Evolutionary conservation across 2,797 vertebrate species (phyloP).

Genomic region (Natrix natrix): DNA sequence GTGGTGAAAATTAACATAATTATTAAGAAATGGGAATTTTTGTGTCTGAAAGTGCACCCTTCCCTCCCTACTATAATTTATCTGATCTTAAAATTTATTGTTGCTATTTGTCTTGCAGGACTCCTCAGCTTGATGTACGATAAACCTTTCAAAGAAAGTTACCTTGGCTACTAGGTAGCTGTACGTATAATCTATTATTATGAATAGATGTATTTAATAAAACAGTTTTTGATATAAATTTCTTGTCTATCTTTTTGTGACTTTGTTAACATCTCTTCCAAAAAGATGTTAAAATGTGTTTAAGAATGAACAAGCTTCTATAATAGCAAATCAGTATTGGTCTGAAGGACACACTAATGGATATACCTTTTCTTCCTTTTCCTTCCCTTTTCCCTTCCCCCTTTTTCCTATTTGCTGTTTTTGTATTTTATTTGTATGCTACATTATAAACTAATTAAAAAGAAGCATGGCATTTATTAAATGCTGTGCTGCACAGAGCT

Average conservation of each 20-base stretch:
- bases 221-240: background rate
- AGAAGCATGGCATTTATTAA: background rate
- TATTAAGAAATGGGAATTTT: background rate
- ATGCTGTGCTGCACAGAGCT: background rate
- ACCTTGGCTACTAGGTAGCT: constrained; percentile 34
- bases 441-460: no score
- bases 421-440: no score
- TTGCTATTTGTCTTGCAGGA: constrained; percentile 11
- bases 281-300: background rate
- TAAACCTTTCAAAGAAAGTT: background rate
- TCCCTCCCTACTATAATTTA: background rate
- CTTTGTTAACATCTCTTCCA: background rate
- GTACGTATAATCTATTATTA: background rate
- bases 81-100: background rate
- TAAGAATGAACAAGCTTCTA: background rate
- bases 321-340: background rate
- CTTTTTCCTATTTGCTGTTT: no score
- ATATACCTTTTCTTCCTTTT: background rate
- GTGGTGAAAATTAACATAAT: background rate
- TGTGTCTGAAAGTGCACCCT: background rate
- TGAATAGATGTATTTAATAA: background rate
- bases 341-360: background rate
- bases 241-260: background rate
- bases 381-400: no score
- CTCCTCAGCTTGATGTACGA: background rate